Evolutionary conservation across 2,113 vertebrate species (phyloP), one percentile per base, ranked within the genome.

Genomic region (Stercorarius parasiticus): DNA sequence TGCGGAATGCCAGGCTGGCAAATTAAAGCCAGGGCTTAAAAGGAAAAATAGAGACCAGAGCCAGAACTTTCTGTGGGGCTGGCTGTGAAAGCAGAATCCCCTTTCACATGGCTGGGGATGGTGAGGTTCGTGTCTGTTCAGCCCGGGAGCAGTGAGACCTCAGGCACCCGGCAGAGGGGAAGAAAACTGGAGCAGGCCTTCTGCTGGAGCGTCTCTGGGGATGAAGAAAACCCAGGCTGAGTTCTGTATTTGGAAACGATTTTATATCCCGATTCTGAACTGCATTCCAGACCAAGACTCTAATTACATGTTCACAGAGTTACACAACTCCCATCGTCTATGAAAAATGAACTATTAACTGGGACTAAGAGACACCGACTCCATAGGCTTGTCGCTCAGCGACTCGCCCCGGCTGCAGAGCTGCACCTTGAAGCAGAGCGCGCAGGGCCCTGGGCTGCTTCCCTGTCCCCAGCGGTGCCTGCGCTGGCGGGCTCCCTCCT

Each of bases 401-500:
- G 3, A 3, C n/a, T 58, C 21, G 8, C 50, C 50, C 26, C 1
- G 5, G 47, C 21, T 47, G 38, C 76, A 40, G n/a, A 40, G 34
- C 14, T 27, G 16, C 23, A 7, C 38, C 47, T 11, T 27, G 34
- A 10, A 16, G 4, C 6, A 4, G 38, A 4, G 17, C 30, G 23
- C 2, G 2, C 32, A 8, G 45, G 45, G 26, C 36, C 32, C 36
- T 25, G 1, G 4, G 5, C 73, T 0, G 9, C 5, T n/a, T 3
- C n/a, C 21, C 3, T 2, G 3, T 9, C 16, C 49, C 11, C 10
- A 6, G 26, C 2, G 6, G 21, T 12, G 15, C 50, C 34, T 1
- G 3, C 0, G 4, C 50, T 0, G 2, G 4, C 2, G 1, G 27
- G 42, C 59, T 74, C 13, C 59, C 49, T 45, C 32, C 42, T 53